Evolutionary conservation across 2,888 invertebrate species (phyloP), one percentile per base, ranked within the genome.

Genomic region (Zygaena filipendulae): DNA sequence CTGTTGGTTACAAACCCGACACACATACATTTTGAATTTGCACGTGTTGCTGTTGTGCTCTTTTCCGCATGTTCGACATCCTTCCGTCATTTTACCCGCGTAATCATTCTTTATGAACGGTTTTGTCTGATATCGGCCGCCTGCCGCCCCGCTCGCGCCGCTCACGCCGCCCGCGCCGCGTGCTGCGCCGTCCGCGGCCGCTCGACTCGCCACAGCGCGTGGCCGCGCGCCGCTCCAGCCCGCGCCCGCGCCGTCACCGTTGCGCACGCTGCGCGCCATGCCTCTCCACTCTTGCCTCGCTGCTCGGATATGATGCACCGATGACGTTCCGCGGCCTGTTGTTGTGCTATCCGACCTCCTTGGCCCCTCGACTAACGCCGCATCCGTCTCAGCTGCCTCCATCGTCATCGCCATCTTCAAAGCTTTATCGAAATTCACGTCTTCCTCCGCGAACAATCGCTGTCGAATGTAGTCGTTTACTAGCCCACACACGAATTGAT

Each of bases 381-480:
- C 34, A 12, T 39, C 23, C 6, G 27, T 12, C 12, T 30, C 36
- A 3, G 36, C 33, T 14, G 36, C 24, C 8, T 39, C 39, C 36
- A 39, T 25, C 4, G 32, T 20, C 7, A 32, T 13, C 3, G 36
- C 39, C 8, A 32, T 13, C 6, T 23, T 36, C 5, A 19, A 27
- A 2, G 34, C 35, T n/a, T 13, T 18, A 3, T 30, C 21, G 11
- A 27, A 33, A 4, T n/a, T 29, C 3, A 43, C 2, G 0, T 30
- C 27, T 0, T 25, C 23, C 13, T 45, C 43, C 4, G 42, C 36
- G n/a, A 45, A 45, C 13, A 45, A 19, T 4, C 42, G 20, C 12
- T 39, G 40, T 3, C 43, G 25, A 2, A 43, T 40, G 0, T 5
- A 23, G 4, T 43, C 44, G 12, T 27, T 37, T 1, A 2, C 5